Evolutionary conservation across 1,140 invertebrate species (phyloP).

Genomic region (Drosophila ogumai): DNA sequence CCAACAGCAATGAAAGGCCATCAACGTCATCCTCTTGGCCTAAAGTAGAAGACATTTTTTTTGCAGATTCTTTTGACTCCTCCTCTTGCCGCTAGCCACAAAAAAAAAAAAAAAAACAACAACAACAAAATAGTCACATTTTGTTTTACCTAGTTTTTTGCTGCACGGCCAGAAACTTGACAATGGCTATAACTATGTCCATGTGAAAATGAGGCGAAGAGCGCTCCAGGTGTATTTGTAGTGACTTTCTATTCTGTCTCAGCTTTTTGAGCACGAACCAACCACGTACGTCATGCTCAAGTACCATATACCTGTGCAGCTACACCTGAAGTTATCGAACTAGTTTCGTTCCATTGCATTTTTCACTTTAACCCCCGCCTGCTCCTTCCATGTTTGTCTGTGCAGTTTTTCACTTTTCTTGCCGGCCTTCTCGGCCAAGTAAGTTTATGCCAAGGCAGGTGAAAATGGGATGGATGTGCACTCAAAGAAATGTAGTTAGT

Average conservation of each 20-base stretch:
- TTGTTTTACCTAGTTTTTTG: conserved; percentile 22
- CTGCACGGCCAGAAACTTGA: conserved; percentile 53
- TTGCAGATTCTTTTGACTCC: conserved; percentile 22
- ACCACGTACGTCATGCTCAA: conserved; percentile 63
- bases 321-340: conserved; percentile 59
- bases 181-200: conserved; percentile 55
- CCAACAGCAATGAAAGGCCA: conserved; percentile 45
- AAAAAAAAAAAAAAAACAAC: conserved; percentile 9
- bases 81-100: conserved; percentile 28
- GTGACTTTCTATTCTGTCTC: conserved; percentile 54
- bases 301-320: conserved; percentile 39
- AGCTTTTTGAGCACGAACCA: conserved; percentile 62
- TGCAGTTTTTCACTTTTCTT: conserved; percentile 61
- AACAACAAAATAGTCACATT: conserved; percentile 16
- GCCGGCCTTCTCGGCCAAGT: conserved; percentile 17
- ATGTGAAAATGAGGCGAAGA: conserved; percentile 8
- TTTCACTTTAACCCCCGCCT: background rate
- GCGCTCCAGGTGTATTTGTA: conserved; percentile 57
- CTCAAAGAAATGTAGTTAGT: background rate
- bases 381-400: conserved; percentile 14
- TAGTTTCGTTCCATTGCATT: conserved; percentile 52
- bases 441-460: conserved; percentile 36
- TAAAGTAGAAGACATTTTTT: conserved; percentile 41
- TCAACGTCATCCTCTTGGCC: conserved; percentile 50
- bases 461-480: conserved; percentile 19